These are phyloP conservation scores for Valencia hispanica DNA, from an alignment of 2,797 vertebrate genomes.

Conservation along the genomic window DNA sequence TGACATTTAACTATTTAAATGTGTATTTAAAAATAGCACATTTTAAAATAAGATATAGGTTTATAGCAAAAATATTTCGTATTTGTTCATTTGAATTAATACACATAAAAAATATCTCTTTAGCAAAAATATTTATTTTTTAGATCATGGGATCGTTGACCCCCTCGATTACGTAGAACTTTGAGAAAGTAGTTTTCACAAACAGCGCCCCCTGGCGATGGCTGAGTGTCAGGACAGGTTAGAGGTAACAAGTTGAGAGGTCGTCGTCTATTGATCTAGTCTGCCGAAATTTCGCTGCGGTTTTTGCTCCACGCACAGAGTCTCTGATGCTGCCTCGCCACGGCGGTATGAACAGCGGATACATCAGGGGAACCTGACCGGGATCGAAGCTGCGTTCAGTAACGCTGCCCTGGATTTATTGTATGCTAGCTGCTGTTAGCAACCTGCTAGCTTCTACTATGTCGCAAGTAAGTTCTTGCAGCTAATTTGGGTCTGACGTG, in stretches of 20 bases:
- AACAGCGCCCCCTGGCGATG: slow-evolving; percentile 68
- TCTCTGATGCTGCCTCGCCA: background rate
- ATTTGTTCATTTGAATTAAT: background rate
- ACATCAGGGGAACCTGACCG: background rate
- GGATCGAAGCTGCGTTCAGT: background rate
- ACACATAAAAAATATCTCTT: background rate
- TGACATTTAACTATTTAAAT: too few relatives aligned
- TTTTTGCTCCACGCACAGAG: background rate
- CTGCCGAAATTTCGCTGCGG: slow-evolving; percentile 26
- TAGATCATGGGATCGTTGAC: background rate
- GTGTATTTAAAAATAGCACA: background rate
- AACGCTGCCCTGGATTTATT: background rate
- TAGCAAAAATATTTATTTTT: background rate
- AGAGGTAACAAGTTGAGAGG: slow-evolving; percentile 69
- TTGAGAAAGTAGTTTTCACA: background rate
- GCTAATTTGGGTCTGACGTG: slow-evolving; percentile 42
- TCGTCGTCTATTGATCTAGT: slow-evolving; percentile 17
- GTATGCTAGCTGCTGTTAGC: slow-evolving; percentile 38
- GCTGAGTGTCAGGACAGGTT: slow-evolving; percentile 22
- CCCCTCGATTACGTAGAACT: background rate
- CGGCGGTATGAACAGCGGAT: background rate
- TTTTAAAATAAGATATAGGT: background rate
- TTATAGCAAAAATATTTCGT: background rate
- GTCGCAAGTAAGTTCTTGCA: slow-evolving; percentile 62
- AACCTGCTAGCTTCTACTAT: slow-evolving; percentile 58